Base-by-base conservation (phyloP, 2,797 vertebrate species). In the Leptatherina wallacei region DNA sequence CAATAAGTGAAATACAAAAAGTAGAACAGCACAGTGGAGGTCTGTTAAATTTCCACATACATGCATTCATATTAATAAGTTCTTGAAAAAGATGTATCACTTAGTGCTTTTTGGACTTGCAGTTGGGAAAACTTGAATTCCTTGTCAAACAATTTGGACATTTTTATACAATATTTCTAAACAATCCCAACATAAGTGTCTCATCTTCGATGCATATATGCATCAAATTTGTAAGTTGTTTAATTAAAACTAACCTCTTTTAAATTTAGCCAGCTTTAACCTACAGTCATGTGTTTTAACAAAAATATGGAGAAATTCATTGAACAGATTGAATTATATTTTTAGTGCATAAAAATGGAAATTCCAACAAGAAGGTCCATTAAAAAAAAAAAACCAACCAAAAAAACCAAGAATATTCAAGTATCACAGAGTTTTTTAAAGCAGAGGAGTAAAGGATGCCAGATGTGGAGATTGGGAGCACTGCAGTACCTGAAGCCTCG, bases 351-450 rank as follows among this genome's bases (percentile, higher is more conserved):
- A 66, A 69, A 67, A 69, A 32, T 60, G 7, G 22, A 54, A 61
- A 62, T 69, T 70, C n/a, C 11, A 62, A 69, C 51, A 27, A n/a
- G 4, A 42, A 40, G 64, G 65, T 69, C 51, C 51, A 35, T 85
- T 80, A 81, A 42, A 51, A 55, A 32, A 74, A n/a, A 79, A 78
- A 69, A n/a, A n/a, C n/a, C 30, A 32, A 32, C 2, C 30, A 79
- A 81, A 47, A 29, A 71, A 85, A 81, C 40, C 24, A 73, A 86
- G 84, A 79, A 14, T 58, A 38, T 69, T 81, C 77, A 82, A 81
- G 74, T 69, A 12, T n/a, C 35, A 57, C 49, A 60, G 36, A 67
- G 65, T 67, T 57, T 61, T 64, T 64, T 36, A 18, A 61, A 77
- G 80, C 51, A 55, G 65, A 67, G 62, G 66, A 27, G 27, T 65